Evolutionary conservation across 2,888 invertebrate species (phyloP).

Genomic region (Luffia ferchaultella): DNA sequence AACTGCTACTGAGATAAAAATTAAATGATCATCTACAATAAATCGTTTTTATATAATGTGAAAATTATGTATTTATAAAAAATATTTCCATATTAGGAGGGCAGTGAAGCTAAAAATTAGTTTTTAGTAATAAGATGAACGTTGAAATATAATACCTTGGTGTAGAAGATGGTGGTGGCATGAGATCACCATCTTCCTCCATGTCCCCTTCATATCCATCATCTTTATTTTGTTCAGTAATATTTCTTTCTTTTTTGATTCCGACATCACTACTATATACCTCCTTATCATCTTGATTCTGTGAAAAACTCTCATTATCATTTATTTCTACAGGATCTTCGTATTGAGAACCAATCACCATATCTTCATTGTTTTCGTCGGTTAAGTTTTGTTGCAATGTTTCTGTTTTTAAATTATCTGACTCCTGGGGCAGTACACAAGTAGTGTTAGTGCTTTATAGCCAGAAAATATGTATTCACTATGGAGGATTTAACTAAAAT

Average conservation of each 20-base stretch:
- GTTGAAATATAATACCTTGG: constrained; percentile 27
- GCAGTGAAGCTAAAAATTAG: too few species aligned
- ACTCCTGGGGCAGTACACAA: constrained; percentile 39
- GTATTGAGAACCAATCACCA: neutral
- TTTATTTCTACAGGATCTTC: constrained; percentile 19
- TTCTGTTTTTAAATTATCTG: constrained; percentile 31
- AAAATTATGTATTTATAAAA: too few species aligned
- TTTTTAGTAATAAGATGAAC: too few species aligned
- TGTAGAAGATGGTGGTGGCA: constrained; percentile 84
- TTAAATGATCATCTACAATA: too few species aligned
- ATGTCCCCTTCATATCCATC: constrained; percentile 70
- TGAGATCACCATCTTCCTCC: constrained; percentile 76
- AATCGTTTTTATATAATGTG: too few species aligned
- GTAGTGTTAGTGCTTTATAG: constrained; percentile 14
- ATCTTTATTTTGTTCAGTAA: constrained; percentile 62
- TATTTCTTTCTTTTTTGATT: constrained; percentile 23
- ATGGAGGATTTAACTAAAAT: too few species aligned
- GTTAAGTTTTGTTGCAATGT: neutral
- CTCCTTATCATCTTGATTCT: constrained; percentile 30
- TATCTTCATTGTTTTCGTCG: constrained; percentile 1
- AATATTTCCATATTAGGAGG: too few species aligned
- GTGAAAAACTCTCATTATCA: constrained; percentile 29
- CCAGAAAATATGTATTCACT: neutral
- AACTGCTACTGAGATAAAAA: too few species aligned
- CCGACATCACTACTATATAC: constrained; percentile 11